These are phyloP conservation scores for Synanthedon myopaeformis DNA, from an alignment of 2,888 invertebrate genomes.

Conservation along the genomic window DNA sequence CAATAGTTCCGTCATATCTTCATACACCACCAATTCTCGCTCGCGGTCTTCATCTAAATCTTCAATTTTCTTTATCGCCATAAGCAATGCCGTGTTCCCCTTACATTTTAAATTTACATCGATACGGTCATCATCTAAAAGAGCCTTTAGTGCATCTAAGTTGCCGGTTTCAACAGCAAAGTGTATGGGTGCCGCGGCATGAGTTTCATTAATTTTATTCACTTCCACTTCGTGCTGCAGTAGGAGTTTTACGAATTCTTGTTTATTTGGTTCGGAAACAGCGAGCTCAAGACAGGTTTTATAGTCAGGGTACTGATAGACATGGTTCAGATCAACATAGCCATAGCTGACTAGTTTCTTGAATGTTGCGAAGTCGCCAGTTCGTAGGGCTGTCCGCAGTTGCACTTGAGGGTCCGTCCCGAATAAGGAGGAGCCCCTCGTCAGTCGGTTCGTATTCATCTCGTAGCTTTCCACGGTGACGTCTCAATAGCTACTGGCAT, in stretches of 20 bases:
- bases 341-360: conserved; percentile 57
- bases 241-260: conserved; percentile 69
- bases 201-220: conserved; percentile 66
- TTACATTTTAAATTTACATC: conserved; percentile 62
- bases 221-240: conserved; percentile 73
- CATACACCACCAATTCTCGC: conserved; percentile 43
- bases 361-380: conserved; percentile 65
- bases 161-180: conserved; percentile 71
- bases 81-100: conserved; percentile 64
- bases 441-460: conserved; percentile 50
- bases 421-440: conserved; percentile 56
- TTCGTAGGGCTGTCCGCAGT: conserved; percentile 61
- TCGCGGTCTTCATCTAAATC: conserved; percentile 60
- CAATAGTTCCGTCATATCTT: conserved; percentile 64
- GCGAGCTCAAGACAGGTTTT: conserved; percentile 74
- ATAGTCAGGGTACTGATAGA: conserved; percentile 68
- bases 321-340: conserved; percentile 62
- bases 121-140: conserved; percentile 58
- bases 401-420: conserved; percentile 57
- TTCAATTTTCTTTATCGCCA: conserved; percentile 62
- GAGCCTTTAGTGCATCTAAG: conserved; percentile 47
- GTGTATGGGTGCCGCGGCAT: conserved; percentile 74
- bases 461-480: conserved; percentile 62
- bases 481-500: conserved; percentile 48
- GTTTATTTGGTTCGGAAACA: conserved; percentile 54